Evolutionary conservation across 2,797 vertebrate genomes (phyloP).

Genomic region (Hybognathus amarus): DNA sequence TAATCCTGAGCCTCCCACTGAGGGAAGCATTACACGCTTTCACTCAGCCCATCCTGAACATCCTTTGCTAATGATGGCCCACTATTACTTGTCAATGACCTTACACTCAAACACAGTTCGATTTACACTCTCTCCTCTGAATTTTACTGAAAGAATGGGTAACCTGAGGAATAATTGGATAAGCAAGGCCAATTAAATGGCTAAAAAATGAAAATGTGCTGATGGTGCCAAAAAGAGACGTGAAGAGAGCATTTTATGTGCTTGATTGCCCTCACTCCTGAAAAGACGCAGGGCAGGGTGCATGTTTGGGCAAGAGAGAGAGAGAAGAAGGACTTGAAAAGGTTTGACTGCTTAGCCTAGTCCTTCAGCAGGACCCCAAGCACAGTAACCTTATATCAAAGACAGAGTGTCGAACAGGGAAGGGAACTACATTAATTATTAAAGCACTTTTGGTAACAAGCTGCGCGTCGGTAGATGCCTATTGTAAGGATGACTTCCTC

Average conservation of each 20-base stretch:
- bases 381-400: slow-evolving; percentile 82
- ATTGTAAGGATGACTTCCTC: slow-evolving; percentile 72
- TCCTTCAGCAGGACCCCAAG: slow-evolving; percentile 73
- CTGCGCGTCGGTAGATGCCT: slow-evolving; percentile 70
- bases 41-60: slow-evolving; percentile 36
- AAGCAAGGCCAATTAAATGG: slow-evolving; percentile 60
- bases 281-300: slow-evolving; percentile 59
- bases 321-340: slow-evolving; percentile 79
- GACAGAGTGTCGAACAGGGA: slow-evolving; percentile 74
- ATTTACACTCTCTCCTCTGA: slow-evolving; percentile 38
- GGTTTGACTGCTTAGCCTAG: slow-evolving; percentile 63
- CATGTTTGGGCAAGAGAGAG: slow-evolving; percentile 56
- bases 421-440: slow-evolving; percentile 79
- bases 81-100: slow-evolving; percentile 54
- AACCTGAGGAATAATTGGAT: slow-evolving; percentile 60
- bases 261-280: slow-evolving; percentile 58
- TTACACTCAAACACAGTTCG: slow-evolving; percentile 44
- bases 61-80: slow-evolving; percentile 58
- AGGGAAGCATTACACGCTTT: slow-evolving; percentile 38
- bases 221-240: slow-evolving; percentile 54
- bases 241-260: slow-evolving; percentile 11
- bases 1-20: slow-evolving; percentile 46
- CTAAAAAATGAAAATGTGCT: slow-evolving; percentile 59
- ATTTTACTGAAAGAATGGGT: slow-evolving; percentile 48
- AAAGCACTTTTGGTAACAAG: slow-evolving; percentile 77